phyloP scores from a whole-genome alignment of 2,888 invertebrate species.

The Periphyllus acericola region DNA sequence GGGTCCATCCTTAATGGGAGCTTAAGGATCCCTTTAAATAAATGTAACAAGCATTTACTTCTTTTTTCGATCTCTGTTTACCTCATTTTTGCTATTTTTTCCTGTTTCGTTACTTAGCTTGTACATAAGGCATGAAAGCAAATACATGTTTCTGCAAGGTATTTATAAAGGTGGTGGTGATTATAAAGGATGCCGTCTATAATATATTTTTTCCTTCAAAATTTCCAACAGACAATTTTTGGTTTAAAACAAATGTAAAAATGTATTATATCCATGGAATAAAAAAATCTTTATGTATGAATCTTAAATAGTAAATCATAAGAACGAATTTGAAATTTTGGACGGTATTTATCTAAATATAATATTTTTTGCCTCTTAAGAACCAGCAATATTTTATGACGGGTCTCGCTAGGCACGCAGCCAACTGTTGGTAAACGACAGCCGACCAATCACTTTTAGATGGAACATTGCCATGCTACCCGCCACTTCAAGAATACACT shows the following conservation, averaged over 20 bases:
- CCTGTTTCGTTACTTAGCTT: neutral
- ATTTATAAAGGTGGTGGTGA: constrained; percentile 11
- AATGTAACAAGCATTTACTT: constrained; percentile 33
- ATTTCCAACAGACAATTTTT: neutral
- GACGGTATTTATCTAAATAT: constrained; percentile 11
- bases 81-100: neutral
- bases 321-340: constrained; percentile 18
- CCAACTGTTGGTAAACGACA: constrained; percentile 62
- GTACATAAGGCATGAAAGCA: constrained; percentile 30
- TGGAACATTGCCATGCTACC: constrained; percentile 57
- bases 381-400: constrained; percentile 56
- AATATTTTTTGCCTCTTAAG: neutral
- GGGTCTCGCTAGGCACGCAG: constrained; percentile 49
- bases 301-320: constrained; percentile 30
- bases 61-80: neutral
- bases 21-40: constrained; percentile 26
- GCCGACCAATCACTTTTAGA: constrained; percentile 58
- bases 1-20: constrained; percentile 33
- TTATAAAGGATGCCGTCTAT: neutral
- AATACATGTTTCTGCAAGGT: constrained; percentile 42
- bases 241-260: neutral
- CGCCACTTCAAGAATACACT: constrained; percentile 20
- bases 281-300: neutral
- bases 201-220: neutral
- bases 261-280: neutral